Conservation (phyloP, 2,797 vertebrate species). For the Anguilla marmorata region DNA sequence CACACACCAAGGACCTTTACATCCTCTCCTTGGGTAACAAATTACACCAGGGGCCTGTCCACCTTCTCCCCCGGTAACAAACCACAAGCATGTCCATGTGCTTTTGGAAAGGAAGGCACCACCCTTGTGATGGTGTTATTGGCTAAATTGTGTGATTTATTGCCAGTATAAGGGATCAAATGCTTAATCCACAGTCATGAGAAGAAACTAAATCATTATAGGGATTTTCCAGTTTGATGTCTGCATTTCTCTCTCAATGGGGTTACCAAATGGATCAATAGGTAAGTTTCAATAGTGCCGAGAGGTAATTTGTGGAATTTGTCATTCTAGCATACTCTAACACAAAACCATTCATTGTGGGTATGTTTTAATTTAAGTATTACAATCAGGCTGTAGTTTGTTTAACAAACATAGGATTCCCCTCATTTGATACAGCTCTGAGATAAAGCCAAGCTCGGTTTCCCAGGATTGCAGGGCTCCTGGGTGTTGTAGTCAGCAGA, state of each 20-base stretch:
- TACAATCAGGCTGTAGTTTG: background rate
- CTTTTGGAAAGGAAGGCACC: background rate
- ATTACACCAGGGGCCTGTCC: too few relatives aligned
- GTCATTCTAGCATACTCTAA: background rate
- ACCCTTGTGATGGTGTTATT: background rate
- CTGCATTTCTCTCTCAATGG: slow-evolving; percentile 4
- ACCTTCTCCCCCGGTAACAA: too few relatives aligned
- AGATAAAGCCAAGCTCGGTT: background rate
- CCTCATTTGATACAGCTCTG: background rate
- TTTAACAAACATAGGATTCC: slow-evolving; percentile 25
- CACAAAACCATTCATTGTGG: background rate
- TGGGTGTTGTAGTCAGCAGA: background rate
- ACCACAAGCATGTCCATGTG: background rate
- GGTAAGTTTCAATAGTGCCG: background rate
- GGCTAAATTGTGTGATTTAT: background rate
- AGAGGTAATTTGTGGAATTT: background rate
- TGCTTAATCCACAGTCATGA: background rate
- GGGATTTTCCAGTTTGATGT: background rate
- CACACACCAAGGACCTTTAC: background rate
- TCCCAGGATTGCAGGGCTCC: background rate
- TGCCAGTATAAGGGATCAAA: background rate
- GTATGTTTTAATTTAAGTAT: background rate
- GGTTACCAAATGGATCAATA: background rate
- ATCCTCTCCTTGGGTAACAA: too few relatives aligned
- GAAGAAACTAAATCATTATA: background rate